phyloP scores from a whole-genome alignment of 2,888 invertebrate species.

The Gnatocerus cornutus region DNA sequence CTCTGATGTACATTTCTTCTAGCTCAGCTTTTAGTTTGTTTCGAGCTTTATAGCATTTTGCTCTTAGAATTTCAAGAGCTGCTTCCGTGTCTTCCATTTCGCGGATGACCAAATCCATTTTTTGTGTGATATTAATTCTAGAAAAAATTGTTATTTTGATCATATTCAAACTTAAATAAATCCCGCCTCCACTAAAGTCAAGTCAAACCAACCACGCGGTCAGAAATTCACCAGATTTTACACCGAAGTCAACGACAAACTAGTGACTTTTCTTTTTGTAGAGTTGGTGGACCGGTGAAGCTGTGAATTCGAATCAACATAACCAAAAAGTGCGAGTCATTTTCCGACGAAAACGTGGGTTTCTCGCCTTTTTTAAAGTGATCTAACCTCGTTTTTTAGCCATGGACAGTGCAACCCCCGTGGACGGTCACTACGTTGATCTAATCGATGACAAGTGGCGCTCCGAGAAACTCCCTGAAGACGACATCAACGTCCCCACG shows the following conservation, averaged over 20 bases:
- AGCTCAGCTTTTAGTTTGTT: conserved; percentile 49
- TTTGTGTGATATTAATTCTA: conserved; percentile 53
- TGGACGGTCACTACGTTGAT: conserved; percentile 84
- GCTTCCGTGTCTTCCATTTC: conserved; percentile 51
- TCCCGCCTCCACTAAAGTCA: no score
- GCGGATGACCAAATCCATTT: conserved; percentile 50
- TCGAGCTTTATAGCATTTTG: conserved; percentile 42
- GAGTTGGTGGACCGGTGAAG: no score
- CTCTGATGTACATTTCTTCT: conserved; percentile 73
- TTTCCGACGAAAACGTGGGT: no score
- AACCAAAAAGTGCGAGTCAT: no score
- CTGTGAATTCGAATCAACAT: background rate
- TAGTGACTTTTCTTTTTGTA: no score
- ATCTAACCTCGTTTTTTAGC: conserved; percentile 44
- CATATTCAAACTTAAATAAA: no score
- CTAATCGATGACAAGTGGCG: conserved; percentile 92
- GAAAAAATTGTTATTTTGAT: no score
- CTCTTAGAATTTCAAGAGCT: conserved; percentile 33
- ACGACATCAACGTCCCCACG: conserved; percentile 89
- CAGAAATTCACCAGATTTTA: no score
- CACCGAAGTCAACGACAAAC: no score
- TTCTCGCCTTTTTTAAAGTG: conserved; percentile 8
- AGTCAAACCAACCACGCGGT: no score
- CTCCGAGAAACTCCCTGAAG: conserved; percentile 85
- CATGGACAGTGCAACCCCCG: conserved; percentile 80